Evolutionary conservation across 1,140 invertebrate genomes (phyloP), one percentile per base, ranked within the genome.

Genomic region (Caenorhabditis tropicalis): DNA sequence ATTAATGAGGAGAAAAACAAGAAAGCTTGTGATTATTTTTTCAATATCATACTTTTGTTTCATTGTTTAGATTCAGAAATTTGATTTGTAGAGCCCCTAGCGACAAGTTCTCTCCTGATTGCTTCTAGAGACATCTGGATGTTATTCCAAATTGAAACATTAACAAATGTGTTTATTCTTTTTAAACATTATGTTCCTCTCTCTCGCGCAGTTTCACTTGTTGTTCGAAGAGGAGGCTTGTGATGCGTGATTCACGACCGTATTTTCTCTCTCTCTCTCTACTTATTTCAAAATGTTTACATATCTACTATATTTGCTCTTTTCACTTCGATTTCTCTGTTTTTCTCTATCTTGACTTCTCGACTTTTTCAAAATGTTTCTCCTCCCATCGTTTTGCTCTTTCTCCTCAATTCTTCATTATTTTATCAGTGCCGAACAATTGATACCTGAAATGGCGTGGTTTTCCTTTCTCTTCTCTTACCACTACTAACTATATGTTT

Each of bases 221-320:
- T 39, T 74, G n/a, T 39, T 74, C 36, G 65, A 12, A 36, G 33
- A 74, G 19, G 29, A 33, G 46, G 5, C 48, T 81, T 51, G 6
- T 81, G 79, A 58, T 56, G 53, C 79, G 79, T 56, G 53, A 81
- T 74, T 74, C 65, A 74, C 65, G 36, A 74, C 65, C 29, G 43
- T 82, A 82, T 82, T 82, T 39, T 31, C 79, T 36, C 48, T 51
- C 24, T 36, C 27, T 36, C 21, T 51, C 79, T 39, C 33, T 19
- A n/a, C 39, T 21, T 39, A 79, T 79, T 81, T 31, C 33, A 74
- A 74, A 74, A 43, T 74, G 65, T 74, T 74, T 74, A 74, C 65
- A 74, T 74, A 74, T 74, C 65, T 74, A 74, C 65, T 74, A 74
- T 74, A 74, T 74, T 74, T 74, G 65, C 65, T 74, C 65, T 74